A percentile compares a stretch with the other conserved stretches of the same genome.
Evolutionary conservation across 1,140 invertebrate species (phyloP).

Genomic region (Lanistes nyassanus): DNA sequence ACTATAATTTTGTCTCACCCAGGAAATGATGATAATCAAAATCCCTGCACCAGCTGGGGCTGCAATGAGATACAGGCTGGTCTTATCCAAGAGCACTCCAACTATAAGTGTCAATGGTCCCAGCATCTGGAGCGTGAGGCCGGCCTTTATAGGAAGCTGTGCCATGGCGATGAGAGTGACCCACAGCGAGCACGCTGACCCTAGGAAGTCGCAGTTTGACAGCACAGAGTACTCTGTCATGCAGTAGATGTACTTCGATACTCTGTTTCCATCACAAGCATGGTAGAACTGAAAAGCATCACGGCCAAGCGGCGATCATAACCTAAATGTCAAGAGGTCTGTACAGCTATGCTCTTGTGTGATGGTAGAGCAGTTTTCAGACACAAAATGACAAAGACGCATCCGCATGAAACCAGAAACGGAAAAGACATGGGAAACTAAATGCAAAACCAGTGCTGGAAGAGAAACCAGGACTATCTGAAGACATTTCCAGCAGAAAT

Average conservation of each 20-base stretch:
- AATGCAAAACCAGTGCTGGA: too few species aligned
- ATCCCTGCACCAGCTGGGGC: constrained; percentile 79
- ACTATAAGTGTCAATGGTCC: constrained; percentile 85
- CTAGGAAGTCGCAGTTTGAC: constrained; percentile 91
- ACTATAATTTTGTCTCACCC: constrained; percentile 57
- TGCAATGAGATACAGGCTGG: constrained; percentile 83
- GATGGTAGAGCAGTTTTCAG: too few species aligned
- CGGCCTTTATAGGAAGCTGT: constrained; percentile 72
- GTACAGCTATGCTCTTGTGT: too few species aligned
- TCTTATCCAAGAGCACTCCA: constrained; percentile 84
- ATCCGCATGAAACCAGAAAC: too few species aligned
- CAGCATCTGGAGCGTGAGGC: constrained; percentile 80
- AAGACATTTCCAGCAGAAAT: too few species aligned
- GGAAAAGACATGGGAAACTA: too few species aligned
- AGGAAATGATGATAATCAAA: constrained; percentile 68
- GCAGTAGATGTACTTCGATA: constrained; percentile 61
- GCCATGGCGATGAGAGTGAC: constrained; percentile 89
- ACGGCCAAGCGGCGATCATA: too few species aligned
- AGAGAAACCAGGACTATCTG: too few species aligned
- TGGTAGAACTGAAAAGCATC: constrained; percentile 76
- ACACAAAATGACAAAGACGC: too few species aligned
- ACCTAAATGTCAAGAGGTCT: too few species aligned
- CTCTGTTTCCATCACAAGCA: constrained; percentile 70
- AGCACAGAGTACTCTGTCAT: constrained; percentile 72
- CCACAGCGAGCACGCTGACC: constrained; percentile 87